Base-by-base conservation (phyloP, 2,113 vertebrate species). In the Poeciliopsis retropinna region DNA sequence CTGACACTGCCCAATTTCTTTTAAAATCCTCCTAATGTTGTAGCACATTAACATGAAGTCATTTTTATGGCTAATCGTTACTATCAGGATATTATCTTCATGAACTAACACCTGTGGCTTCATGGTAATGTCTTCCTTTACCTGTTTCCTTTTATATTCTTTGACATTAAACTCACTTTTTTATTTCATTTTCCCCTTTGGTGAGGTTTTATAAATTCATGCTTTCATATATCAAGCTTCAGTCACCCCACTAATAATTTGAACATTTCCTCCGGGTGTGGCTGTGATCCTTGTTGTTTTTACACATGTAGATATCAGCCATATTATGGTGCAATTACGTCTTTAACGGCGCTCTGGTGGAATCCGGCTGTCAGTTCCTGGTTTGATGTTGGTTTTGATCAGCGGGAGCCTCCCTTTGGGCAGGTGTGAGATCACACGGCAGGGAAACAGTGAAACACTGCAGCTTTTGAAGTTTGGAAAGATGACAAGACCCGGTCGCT, bases 301-400 rank as follows among this genome's bases (percentile, higher is more conserved):
- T 25, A 9, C 14, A 13, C 31, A 61, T 67, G 57, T 44, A 73
- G 14, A 65, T 70, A 69, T 44, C 71, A 41, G 70, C 34, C 71
- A 74, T 60, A 83, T 92, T 84, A 72, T 73, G 66, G 60, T 57
- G 63, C 69, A 83, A 85, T 83, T 30, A 65, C n/a, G 47, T 69
- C 75, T 89, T 76, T 84, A 65, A 78, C 72, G 73, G 13, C 30
- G 39, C 69, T 17, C 57, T 80, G 34, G 76, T 81, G 80, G 66
- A 30, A 72, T 47, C 54, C 32, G 32, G n/a, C 62, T 75, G 76
- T 83, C 31, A 19, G 51, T 17, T 73, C 19, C 39, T 14, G 47
- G 61, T 63, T 78, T 65, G 27, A 74, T 61, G 44, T 41, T 14
- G 54, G 28, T 61, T 84, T 83, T 70, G 75, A 83, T 65, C 76